Base-by-base conservation (phyloP, 2,113 vertebrate genomes). In the Rhinolophus sinicus region DNA sequence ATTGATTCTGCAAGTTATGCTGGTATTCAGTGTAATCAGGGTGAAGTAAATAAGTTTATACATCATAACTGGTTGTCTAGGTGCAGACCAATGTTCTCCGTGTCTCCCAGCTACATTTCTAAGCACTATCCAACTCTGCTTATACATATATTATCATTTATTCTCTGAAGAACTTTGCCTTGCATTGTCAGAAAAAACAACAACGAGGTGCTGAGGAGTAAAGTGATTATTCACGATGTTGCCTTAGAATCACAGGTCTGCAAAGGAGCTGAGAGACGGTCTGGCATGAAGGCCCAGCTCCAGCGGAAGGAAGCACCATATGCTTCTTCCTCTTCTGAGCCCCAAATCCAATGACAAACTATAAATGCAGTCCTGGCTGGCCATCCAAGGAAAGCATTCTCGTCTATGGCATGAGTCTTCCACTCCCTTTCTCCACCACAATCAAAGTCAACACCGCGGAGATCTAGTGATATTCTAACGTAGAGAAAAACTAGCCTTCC, bases 221-320 rank as follows among this genome's bases (percentile, higher is more conserved):
- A 62, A 62, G 64, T 52, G 72, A 35, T 33, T 35, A 26, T 30
- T 50, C 22, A n/a, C 16, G 24, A 65, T 26, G 73, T 2, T 56
- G 7, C 47, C 47, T 72, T 35, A n/a, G 35, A 72, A 35, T 73
- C 65, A 81, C 44, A 44, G 69, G 12, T 15, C 73, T 26, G 62
- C 19, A 3, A 14, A n/a, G 44, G 40, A 54, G 22, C 58, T 8
- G 4, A 52, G 65, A 21, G 64, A 33, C 11, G 0, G 0, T 18
- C 19, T 0, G 50, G 52, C 54, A 72, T 22, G 65, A 14, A 6
- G 40, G 54, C n/a, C 54, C 44, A 33, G 9, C 54, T 22, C 69
- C 58, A 64, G 70, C 81, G 44, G 38, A 52, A 21, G 13, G 50
- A 56, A 38, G n/a, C n/a, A 28, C 50, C n/a, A 24, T 22, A 14